These are phyloP conservation scores for Pseudois nayaur DNA, from an alignment of 2,113 vertebrate species.

Conservation along the genomic window DNA sequence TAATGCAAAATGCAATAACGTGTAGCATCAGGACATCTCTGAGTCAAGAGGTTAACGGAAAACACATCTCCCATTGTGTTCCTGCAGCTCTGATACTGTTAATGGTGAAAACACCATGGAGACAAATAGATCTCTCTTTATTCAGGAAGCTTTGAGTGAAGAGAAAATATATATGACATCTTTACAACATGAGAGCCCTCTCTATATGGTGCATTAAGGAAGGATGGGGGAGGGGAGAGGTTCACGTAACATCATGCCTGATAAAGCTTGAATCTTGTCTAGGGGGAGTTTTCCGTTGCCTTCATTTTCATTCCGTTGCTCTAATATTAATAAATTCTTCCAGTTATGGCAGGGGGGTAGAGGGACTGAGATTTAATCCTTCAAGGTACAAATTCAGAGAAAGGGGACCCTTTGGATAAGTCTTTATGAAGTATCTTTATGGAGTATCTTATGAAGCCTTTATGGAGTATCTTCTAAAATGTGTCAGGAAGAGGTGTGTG, in stretches of 20 bases:
- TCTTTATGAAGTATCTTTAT: not conserved
- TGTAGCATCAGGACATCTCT: slow-evolving; percentile 73
- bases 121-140: slow-evolving; percentile 75
- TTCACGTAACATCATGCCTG: not conserved
- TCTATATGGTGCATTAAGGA: slow-evolving; percentile 58
- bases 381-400: slow-evolving; percentile 14
- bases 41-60: slow-evolving; percentile 76
- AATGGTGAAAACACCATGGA: slow-evolving; percentile 74
- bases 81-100: slow-evolving; percentile 70
- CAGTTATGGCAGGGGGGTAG: not conserved
- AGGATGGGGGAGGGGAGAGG: slow-evolving; percentile 3
- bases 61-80: slow-evolving; percentile 76
- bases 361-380: not conserved
- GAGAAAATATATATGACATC: slow-evolving; percentile 72
- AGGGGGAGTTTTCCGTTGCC: not conserved
- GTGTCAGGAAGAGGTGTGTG: not conserved
- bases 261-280: slow-evolving; percentile 2
- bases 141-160: slow-evolving; percentile 63
- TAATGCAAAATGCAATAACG: slow-evolving; percentile 74
- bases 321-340: slow-evolving; percentile 6
- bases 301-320: slow-evolving; percentile 33
- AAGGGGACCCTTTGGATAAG: not conserved
- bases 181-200: slow-evolving; percentile 60
- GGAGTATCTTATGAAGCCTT: not conserved
- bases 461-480: not conserved